These are phyloP conservation scores for Calephelis perditalis DNA, from an alignment of 2,888 invertebrate species.

Conservation along the genomic window DNA sequence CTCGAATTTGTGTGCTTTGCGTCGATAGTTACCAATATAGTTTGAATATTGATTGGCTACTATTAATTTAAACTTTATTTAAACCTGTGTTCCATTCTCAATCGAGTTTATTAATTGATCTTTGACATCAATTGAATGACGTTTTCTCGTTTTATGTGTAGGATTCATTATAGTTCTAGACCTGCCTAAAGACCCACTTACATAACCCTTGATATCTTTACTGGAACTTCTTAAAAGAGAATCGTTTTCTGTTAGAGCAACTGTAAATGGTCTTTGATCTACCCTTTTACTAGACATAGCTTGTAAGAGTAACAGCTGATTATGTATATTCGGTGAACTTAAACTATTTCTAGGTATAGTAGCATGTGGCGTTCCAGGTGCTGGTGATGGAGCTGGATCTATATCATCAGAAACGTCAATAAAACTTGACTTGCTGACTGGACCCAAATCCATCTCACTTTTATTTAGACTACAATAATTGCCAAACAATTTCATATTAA, in stretches of 20 bases:
- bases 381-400: conserved; percentile 70
- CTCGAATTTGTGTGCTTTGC: too few species aligned
- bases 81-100: conserved; percentile 93
- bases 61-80: conserved; percentile 38
- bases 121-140: conserved; percentile 79
- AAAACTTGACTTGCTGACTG: conserved; percentile 67
- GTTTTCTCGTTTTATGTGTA: conserved; percentile 88
- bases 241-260: conserved; percentile 57
- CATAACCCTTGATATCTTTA: conserved; percentile 51
- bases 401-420: conserved; percentile 68
- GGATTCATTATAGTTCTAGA: conserved; percentile 84
- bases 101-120: conserved; percentile 89
- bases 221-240: conserved; percentile 44
- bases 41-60: too few species aligned
- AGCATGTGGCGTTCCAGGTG: conserved; percentile 70
- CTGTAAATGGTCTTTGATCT: conserved; percentile 55
- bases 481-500: conserved; percentile 90
- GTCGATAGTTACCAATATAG: too few species aligned
- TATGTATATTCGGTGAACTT: conserved; percentile 73
- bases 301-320: conserved; percentile 64
- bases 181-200: conserved; percentile 54
- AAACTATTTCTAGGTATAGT: conserved; percentile 68
- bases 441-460: conserved; percentile 78
- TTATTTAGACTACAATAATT: conserved; percentile 88
- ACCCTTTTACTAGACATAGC: conserved; percentile 49